Evolutionary conservation across 2,888 invertebrate genomes (phyloP).

Genomic region (Chloroclysta siterata): DNA sequence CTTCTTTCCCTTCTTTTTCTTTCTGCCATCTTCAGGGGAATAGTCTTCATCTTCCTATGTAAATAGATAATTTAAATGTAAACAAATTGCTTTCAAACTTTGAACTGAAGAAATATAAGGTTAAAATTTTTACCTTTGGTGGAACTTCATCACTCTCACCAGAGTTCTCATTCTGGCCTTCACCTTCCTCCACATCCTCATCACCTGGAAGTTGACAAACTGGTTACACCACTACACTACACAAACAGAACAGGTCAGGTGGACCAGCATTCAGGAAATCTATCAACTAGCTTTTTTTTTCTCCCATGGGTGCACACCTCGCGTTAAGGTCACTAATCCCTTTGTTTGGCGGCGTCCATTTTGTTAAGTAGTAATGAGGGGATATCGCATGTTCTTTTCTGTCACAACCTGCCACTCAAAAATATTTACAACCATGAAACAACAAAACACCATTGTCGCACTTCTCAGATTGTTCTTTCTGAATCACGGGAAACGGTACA

Average conservation of each 20-base stretch:
- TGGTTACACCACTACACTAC: constrained; percentile 72
- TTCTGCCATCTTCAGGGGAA: constrained; percentile 92
- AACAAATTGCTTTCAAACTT: constrained; percentile 14
- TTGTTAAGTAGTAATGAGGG: constrained; percentile 90
- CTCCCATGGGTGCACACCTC: constrained; percentile 70
- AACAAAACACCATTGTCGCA: constrained; percentile 66
- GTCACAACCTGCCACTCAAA: constrained; percentile 84
- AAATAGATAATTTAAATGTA: constrained; percentile 37
- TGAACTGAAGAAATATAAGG: constrained; percentile 17
- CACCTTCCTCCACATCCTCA: constrained; percentile 89
- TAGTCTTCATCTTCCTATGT: constrained; percentile 93
- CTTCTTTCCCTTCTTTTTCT: constrained; percentile 97
- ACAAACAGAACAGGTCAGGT: constrained; percentile 54
- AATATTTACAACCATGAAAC: constrained; percentile 80
- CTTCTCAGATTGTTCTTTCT: constrained; percentile 46
- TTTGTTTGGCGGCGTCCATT: constrained; percentile 92
- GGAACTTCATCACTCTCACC: constrained; percentile 90
- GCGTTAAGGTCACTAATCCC: constrained; percentile 87
- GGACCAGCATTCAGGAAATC: constrained; percentile 55
- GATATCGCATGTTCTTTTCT: constrained; percentile 87
- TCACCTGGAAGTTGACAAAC: constrained; percentile 83
- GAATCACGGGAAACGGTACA: constrained; percentile 45
- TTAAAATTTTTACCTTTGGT: constrained; percentile 78
- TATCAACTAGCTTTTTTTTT: constrained; percentile 55
- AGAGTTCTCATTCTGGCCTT: constrained; percentile 88